phyloP scores from a whole-genome alignment of 2,113 vertebrate genomes.

The Rhadina sibilatrix region DNA sequence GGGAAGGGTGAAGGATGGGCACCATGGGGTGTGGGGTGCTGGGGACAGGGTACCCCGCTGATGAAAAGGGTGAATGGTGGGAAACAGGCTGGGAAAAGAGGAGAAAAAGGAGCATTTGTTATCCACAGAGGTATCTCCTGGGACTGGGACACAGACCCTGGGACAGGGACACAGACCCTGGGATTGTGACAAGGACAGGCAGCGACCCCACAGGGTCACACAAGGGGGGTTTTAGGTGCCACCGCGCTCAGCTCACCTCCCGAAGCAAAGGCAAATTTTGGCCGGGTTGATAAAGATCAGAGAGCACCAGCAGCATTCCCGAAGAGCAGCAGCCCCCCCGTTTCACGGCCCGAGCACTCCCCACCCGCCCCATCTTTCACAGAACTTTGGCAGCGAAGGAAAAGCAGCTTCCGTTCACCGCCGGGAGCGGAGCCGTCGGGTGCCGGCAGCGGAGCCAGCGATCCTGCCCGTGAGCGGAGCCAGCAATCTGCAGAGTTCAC shows the following conservation, averaged over 20 bases:
- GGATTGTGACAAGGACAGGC: neutral
- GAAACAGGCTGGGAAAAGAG: neutral
- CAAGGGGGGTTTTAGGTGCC: fast-evolving
- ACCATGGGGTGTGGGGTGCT: neutral
- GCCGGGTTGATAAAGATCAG: fast-evolving
- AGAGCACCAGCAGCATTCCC: fast-evolving
- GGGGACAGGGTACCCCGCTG: fast-evolving
- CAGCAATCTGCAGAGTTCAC: slow-evolving; percentile 29
- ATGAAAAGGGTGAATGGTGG: neutral
- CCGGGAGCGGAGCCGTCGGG: neutral
- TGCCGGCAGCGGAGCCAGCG: neutral
- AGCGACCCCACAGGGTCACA: neutral
- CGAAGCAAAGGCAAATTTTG: neutral
- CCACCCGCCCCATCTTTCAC: neutral
- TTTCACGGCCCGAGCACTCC: neutral
- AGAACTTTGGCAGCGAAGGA: neutral
- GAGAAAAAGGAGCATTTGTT: neutral
- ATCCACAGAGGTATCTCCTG: fast-evolving
- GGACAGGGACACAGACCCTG: neutral
- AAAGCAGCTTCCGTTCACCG: neutral
- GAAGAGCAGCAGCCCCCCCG: fast-evolving
- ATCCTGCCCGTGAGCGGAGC: neutral
- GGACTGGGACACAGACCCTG: neutral
- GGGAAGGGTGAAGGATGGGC: neutral
- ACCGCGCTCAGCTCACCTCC: fast-evolving